Percentiles rank a stretch among this genome's conserved stretches.
These are phyloP conservation scores for Protobothrops flavoviridis DNA, from an alignment of 2,113 vertebrate genomes.

Conservation along the genomic window DNA sequence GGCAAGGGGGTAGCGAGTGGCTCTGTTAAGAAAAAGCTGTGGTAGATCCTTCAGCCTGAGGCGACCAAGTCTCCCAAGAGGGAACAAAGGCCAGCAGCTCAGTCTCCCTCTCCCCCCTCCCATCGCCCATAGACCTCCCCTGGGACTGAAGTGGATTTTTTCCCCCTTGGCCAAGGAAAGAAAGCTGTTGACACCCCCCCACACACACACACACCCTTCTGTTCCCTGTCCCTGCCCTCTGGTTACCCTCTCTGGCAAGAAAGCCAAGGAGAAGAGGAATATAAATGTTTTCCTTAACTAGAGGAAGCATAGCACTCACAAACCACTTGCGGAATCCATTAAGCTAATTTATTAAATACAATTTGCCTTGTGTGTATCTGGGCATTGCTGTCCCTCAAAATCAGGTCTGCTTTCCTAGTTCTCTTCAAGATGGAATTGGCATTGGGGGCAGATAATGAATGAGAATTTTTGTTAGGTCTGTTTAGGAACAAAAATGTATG, in stretches of 20 bases:
- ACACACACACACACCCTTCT: neutral
- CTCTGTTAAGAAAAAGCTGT: constrained; percentile 45
- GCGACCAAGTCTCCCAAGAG: neutral
- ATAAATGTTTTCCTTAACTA: constrained; percentile 91
- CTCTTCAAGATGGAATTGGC: neutral
- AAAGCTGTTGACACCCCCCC: neutral
- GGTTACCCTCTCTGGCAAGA: constrained; percentile 54
- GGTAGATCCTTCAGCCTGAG: constrained; percentile 47
- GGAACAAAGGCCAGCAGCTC: constrained; percentile 52
- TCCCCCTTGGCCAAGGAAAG: neutral
- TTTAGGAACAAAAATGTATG: accelerated
- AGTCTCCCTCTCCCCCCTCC: neutral
- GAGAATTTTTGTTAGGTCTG: too few relatives aligned
- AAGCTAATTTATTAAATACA: constrained; percentile 95
- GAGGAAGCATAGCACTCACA: constrained; percentile 87
- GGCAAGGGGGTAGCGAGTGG: constrained; percentile 44
- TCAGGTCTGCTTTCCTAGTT: neutral
- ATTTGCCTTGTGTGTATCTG: constrained; percentile 81
- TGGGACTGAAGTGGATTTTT: neutral
- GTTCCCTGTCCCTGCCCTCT: constrained; percentile 41
- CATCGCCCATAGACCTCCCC: neutral
- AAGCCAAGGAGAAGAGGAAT: constrained; percentile 69
- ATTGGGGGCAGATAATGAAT: neutral
- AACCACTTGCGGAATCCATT: constrained; percentile 92
- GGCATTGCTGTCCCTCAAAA: accelerated